Evolutionary conservation across 2,888 invertebrate species (phyloP).

Genomic region (Mythimna pallens): DNA sequence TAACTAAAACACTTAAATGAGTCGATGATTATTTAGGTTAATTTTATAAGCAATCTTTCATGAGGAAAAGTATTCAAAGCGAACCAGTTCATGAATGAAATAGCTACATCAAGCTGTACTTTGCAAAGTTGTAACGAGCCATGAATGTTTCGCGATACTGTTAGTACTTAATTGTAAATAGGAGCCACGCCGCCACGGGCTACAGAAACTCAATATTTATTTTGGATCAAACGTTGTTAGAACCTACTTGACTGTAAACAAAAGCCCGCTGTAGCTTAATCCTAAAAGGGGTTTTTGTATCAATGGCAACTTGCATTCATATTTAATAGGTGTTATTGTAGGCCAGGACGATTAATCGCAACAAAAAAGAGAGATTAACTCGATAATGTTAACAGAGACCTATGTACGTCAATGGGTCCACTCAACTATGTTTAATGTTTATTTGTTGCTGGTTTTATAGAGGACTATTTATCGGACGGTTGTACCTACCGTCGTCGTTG

Average conservation of each 20-base stretch:
- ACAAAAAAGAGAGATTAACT: slow-evolving; percentile 31
- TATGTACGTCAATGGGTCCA: slow-evolving; percentile 18
- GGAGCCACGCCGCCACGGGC: slow-evolving; percentile 30
- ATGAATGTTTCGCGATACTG: slow-evolving; percentile 26
- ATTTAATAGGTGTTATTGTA: slow-evolving; percentile 45
- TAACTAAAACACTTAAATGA: not conserved
- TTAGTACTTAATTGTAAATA: slow-evolving; percentile 45
- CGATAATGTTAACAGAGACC: slow-evolving; percentile 7
- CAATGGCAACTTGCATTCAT: slow-evolving; percentile 63
- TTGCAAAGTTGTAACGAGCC: slow-evolving; percentile 3
- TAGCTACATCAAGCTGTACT: slow-evolving; percentile 4
- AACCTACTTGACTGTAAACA: slow-evolving; percentile 62
- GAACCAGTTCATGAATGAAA: not conserved
- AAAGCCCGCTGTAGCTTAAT: slow-evolving; percentile 59
- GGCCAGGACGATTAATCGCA: slow-evolving; percentile 14
- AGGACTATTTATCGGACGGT: not conserved
- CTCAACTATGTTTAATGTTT: slow-evolving; percentile 6
- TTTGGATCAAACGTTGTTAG: slow-evolving; percentile 63
- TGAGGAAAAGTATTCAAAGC: not conserved
- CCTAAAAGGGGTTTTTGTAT: slow-evolving; percentile 61
- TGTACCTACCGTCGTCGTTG: slow-evolving; percentile 7
- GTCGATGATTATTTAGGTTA: not conserved
- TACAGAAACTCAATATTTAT: slow-evolving; percentile 65
- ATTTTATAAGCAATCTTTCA: not conserved
- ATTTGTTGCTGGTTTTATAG: slow-evolving; percentile 10